A percentile compares a stretch with the other conserved stretches of the same genome.
These are phyloP conservation scores for Cyanistes caeruleus DNA, from an alignment of 2,113 vertebrate species.

Conservation along the genomic window DNA sequence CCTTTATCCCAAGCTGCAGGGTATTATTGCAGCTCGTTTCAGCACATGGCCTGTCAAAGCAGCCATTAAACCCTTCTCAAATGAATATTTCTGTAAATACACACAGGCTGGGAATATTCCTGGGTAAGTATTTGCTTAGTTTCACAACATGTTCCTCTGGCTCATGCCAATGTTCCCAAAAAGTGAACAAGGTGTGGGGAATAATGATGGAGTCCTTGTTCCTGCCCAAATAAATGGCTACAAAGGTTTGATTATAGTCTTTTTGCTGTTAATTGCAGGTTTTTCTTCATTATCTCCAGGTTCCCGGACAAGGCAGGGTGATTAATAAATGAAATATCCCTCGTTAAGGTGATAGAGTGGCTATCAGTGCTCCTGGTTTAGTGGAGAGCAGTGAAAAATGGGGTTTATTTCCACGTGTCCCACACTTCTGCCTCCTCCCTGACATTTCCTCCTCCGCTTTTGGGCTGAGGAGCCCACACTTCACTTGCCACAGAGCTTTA, in stretches of 20 bases:
- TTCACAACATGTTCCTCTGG: conserved; percentile 58
- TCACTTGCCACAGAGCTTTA: neutral
- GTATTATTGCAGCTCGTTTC: conserved; percentile 28
- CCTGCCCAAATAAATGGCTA: conserved; percentile 4
- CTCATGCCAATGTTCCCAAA: conserved; percentile 44
- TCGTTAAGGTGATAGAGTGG: neutral
- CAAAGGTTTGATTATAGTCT: conserved; percentile 11
- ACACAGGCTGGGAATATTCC: conserved; percentile 5
- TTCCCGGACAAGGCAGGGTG: neutral
- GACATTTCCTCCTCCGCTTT: neutral
- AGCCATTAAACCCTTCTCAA: conserved; percentile 56
- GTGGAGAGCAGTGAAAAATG: neutral
- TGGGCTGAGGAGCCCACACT: neutral
- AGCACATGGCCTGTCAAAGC: conserved; percentile 51
- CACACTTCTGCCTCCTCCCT: neutral
- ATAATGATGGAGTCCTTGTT: conserved; percentile 19
- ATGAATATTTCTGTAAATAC: conserved; percentile 63
- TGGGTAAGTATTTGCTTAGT: conserved; percentile 59
- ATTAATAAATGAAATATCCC: neutral
- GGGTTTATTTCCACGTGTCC: neutral
- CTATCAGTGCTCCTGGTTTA: neutral
- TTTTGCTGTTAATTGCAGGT: neutral
- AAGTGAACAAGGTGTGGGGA: conserved; percentile 52
- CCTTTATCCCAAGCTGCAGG: neutral
- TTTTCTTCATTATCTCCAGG: neutral